Conservation (phyloP, 2,888 invertebrate species). For the Coenonympha arcania region DNA sequence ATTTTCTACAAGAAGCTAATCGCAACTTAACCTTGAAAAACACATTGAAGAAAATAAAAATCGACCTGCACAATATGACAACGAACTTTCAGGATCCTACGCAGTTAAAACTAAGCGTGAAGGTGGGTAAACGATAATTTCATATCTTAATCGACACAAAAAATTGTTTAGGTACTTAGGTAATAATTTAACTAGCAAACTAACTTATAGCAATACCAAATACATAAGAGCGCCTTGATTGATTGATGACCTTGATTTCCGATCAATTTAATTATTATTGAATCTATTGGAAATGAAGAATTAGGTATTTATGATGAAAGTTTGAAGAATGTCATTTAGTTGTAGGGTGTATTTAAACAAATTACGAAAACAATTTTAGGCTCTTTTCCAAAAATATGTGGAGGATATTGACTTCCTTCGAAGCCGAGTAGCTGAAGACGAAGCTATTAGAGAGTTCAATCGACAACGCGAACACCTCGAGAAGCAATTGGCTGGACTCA, state of each 20-base stretch:
- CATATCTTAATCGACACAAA: background rate
- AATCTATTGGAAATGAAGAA: too few species aligned
- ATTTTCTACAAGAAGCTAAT: slow-evolving; percentile 78
- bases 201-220: too few species aligned
- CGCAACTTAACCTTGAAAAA: slow-evolving; percentile 76
- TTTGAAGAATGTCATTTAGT: too few species aligned
- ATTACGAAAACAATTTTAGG: slow-evolving; percentile 40
- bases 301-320: too few species aligned
- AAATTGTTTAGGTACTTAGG: too few species aligned
- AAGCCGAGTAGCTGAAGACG: slow-evolving; percentile 79
- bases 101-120: slow-evolving; percentile 73
- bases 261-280: background rate
- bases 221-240: too few species aligned
- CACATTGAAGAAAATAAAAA: slow-evolving; percentile 82
- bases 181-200: too few species aligned
- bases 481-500: slow-evolving; percentile 62
- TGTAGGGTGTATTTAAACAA: background rate
- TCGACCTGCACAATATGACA: slow-evolving; percentile 86
- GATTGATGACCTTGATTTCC: background rate
- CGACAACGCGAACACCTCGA: slow-evolving; percentile 89
- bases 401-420: slow-evolving; percentile 80
- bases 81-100: slow-evolving; percentile 84
- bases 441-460: slow-evolving; percentile 82
- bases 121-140: slow-evolving; percentile 42
- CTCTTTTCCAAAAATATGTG: slow-evolving; percentile 80